Conservation (phyloP, 1,140 invertebrate species). For the Lanistes nyassanus region DNA sequence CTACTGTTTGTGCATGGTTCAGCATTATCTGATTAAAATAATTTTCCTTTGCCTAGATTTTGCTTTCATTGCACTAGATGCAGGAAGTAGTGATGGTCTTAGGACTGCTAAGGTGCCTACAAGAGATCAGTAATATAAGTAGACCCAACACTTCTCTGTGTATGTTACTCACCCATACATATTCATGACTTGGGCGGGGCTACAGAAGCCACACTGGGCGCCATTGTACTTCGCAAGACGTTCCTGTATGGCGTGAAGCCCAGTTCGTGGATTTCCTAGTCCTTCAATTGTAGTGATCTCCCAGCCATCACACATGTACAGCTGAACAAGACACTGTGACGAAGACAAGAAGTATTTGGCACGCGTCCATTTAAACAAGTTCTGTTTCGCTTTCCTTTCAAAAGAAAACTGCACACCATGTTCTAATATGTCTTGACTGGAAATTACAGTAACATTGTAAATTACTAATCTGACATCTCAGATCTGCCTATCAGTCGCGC, state of each 20-base stretch:
- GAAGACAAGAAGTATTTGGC: neutral
- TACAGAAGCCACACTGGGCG: conserved; percentile 72
- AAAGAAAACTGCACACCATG: neutral
- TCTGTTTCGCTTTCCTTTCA: neutral
- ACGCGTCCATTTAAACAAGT: neutral
- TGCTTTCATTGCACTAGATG: too few relatives aligned
- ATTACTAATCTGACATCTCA: neutral
- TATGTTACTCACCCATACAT: conserved; percentile 48
- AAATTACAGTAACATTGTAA: neutral
- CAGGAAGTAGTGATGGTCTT: too few relatives aligned
- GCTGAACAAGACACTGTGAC: conserved; percentile 73
- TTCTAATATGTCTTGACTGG: neutral
- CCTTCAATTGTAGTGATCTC: conserved; percentile 83
- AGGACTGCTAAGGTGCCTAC: too few relatives aligned
- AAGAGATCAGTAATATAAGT: too few relatives aligned
- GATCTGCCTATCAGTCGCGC: too few relatives aligned
- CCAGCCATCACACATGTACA: conserved; percentile 79
- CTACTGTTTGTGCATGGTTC: too few relatives aligned
- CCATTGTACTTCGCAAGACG: conserved; percentile 54
- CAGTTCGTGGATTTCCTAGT: conserved; percentile 73
- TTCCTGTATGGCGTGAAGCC: conserved; percentile 46
- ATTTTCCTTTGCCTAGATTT: too few relatives aligned
- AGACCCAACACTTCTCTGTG: too few relatives aligned
- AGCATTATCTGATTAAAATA: too few relatives aligned
- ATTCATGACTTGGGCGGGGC: conserved; percentile 58